Percentiles rank a stretch among this genome's conserved stretches.
phyloP scores from a whole-genome alignment of 2,113 vertebrate genomes.

The Syngnathus typhle region DNA sequence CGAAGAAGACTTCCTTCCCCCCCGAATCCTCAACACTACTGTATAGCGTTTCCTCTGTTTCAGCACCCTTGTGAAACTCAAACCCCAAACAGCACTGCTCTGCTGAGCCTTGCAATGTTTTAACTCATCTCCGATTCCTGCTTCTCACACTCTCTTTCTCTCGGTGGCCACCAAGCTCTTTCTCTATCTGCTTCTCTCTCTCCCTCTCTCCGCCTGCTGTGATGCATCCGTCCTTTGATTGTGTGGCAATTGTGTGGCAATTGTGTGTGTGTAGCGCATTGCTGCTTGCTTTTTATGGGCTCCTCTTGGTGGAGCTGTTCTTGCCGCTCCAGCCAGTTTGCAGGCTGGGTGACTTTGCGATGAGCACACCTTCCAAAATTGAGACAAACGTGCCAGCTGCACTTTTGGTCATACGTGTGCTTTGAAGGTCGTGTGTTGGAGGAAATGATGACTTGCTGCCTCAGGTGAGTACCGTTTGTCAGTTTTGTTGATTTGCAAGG shows the following conservation, averaged over 20 bases:
- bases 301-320: slow-evolving; percentile 61
- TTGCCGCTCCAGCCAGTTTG: slow-evolving; percentile 54
- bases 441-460: slow-evolving; percentile 61
- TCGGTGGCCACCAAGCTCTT: slow-evolving; percentile 16
- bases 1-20: slow-evolving; percentile 1
- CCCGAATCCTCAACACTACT: background rate
- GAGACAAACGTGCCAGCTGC: slow-evolving; percentile 4
- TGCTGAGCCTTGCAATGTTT: slow-evolving; percentile 22
- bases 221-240: slow-evolving; percentile 53
- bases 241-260: slow-evolving; percentile 9
- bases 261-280: slow-evolving; percentile 38
- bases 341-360: slow-evolving; percentile 40
- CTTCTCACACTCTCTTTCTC: slow-evolving; percentile 31
- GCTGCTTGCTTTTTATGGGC: slow-evolving; percentile 52
- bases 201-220: slow-evolving; percentile 36
- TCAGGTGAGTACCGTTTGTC: slow-evolving; percentile 54
- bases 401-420: background rate
- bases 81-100: slow-evolving; percentile 36
- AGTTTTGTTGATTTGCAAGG: background rate
- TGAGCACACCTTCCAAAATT: slow-evolving; percentile 24
- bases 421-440: slow-evolving; percentile 38
- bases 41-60: slow-evolving; percentile 46
- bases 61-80: slow-evolving; percentile 47
- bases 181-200: slow-evolving; percentile 18
- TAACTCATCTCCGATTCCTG: background rate